Percentiles rank a stretch among this genome's conserved stretches.
Evolutionary conservation across 2,797 vertebrate species (phyloP).

Genomic region (Eulemur rubriventer): DNA sequence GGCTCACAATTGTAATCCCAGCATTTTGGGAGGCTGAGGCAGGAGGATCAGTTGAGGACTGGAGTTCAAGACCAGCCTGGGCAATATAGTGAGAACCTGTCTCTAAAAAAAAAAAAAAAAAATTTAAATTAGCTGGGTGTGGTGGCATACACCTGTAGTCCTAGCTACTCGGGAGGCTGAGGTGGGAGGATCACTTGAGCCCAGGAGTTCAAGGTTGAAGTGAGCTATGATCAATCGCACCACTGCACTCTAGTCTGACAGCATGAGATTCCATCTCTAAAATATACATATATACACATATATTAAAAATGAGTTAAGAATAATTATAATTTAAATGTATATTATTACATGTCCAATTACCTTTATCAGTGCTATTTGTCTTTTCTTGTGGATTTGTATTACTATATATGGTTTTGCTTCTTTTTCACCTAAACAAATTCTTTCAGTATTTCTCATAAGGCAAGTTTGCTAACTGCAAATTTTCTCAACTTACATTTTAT

Average conservation of each 20-base stretch:
- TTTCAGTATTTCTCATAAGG: not conserved
- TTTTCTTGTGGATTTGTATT: not conserved
- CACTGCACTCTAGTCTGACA: too few species aligned
- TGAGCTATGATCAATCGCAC: too few species aligned
- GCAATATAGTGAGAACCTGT: not conserved
- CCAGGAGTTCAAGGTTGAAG: not conserved
- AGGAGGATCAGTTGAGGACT: too few species aligned
- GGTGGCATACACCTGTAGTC: not conserved
- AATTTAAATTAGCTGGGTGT: not conserved
- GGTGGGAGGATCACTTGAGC: not conserved
- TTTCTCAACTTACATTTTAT: not conserved
- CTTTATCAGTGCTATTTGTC: not conserved
- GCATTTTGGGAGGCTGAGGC: too few species aligned
- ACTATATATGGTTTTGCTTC: not conserved
- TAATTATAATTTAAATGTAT: not conserved
- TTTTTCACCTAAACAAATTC: not conserved
- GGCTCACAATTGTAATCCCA: too few species aligned
- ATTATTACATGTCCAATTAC: not conserved
- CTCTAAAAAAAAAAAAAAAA: not conserved
- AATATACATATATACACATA: too few species aligned
- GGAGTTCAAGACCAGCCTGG: too few species aligned
- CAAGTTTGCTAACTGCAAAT: not conserved
- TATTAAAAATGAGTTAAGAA: not conserved
- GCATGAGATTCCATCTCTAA: too few species aligned
- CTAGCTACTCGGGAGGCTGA: not conserved